Conservation (phyloP, 1,140 invertebrate species). For the Sminthurides bifidus region DNA sequence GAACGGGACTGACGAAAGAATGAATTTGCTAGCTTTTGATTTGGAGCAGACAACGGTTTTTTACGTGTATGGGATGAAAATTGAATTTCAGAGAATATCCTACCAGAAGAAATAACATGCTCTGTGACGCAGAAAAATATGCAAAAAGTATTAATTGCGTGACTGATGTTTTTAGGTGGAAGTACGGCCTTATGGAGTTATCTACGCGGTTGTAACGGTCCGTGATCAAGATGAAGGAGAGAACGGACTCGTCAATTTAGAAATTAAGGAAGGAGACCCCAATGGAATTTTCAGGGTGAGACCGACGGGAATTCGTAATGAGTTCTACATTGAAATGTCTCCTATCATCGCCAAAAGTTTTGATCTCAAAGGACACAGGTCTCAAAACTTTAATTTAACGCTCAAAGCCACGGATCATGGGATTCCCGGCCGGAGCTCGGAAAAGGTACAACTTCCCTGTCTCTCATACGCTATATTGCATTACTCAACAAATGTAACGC, state of each 20-base stretch:
- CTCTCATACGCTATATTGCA: too few relatives aligned
- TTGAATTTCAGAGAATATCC: too few relatives aligned
- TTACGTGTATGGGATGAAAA: too few relatives aligned
- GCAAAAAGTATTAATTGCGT: too few relatives aligned
- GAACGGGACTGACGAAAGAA: too few relatives aligned
- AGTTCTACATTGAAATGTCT: slow-evolving; percentile 41
- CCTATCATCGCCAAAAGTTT: slow-evolving; percentile 29
- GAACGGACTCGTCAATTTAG: slow-evolving; percentile 72
- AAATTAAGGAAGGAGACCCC: slow-evolving; percentile 77
- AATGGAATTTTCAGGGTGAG: slow-evolving; percentile 71
- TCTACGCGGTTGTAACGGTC: slow-evolving; percentile 79
- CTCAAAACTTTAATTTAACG: slow-evolving; percentile 73
- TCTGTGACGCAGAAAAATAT: too few relatives aligned
- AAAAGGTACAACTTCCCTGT: slow-evolving; percentile 22
- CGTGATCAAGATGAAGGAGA: slow-evolving; percentile 67
- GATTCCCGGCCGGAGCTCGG: slow-evolving; percentile 47
- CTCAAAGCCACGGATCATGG: slow-evolving; percentile 72
- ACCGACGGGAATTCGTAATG: slow-evolving; percentile 39
- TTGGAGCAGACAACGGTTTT: too few relatives aligned
- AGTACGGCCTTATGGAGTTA: slow-evolving; percentile 54
- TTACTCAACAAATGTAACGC: too few relatives aligned
- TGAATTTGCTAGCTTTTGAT: too few relatives aligned
- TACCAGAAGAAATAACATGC: too few relatives aligned
- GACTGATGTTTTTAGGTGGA: slow-evolving; percentile 18
- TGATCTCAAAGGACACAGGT: slow-evolving; percentile 32